Evolutionary conservation across 2,888 invertebrate species (phyloP).

Genomic region (Aproaerema taeniolella): DNA sequence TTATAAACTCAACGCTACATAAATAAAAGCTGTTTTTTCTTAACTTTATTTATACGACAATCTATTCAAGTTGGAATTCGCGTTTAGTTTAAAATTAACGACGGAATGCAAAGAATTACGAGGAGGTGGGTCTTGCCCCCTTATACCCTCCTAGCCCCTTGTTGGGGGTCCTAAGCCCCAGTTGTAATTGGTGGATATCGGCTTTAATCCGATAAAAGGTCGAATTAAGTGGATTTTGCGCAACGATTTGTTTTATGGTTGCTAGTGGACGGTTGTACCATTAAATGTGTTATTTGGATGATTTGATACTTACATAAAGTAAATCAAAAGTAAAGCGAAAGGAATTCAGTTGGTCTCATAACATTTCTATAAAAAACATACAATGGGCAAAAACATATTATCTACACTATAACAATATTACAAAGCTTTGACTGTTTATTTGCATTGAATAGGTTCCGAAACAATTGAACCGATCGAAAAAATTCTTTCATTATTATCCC

Average conservation of each 20-base stretch:
- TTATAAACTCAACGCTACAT: conserved; percentile 15
- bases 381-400: no score
- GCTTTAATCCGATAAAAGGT: conserved; percentile 46
- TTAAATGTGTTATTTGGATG: no score
- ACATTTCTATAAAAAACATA: no score
- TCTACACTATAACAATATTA: no score
- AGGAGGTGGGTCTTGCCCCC: conserved; percentile 9
- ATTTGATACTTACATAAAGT: no score
- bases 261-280: conserved; percentile 1
- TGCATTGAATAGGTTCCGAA: no score
- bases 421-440: no score
- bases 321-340: no score
- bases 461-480: no score
- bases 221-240: conserved; percentile 35
- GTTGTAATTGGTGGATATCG: conserved; percentile 41
- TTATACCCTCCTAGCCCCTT: background rate
- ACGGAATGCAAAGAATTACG: conserved; percentile 50
- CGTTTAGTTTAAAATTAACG: conserved; percentile 69
- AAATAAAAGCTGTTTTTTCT: conserved; percentile 15
- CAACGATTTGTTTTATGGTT: conserved; percentile 29
- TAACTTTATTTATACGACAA: conserved; percentile 58
- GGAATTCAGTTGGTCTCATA: no score
- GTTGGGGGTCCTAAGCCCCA: conserved; percentile 15
- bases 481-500: no score
- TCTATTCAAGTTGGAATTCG: conserved; percentile 35